These are phyloP conservation scores for Gadus chalcogrammus DNA, from an alignment of 2,113 vertebrate genomes.

Conservation along the genomic window DNA sequence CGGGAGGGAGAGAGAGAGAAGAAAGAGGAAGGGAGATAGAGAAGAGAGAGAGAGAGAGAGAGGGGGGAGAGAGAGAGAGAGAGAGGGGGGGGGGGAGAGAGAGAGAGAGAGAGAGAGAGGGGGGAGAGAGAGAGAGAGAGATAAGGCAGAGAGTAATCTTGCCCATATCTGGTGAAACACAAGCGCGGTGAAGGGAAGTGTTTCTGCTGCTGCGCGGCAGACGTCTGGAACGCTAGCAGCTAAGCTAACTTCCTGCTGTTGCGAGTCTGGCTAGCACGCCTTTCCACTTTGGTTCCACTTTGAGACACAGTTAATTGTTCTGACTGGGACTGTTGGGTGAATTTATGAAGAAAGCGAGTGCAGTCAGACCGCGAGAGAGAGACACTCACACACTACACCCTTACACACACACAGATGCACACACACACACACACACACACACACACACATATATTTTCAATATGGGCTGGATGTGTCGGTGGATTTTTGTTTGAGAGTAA, in stretches of 20 bases:
- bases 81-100: no score
- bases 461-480: constrained; percentile 15
- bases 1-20: no score
- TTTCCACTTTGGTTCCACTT: constrained; percentile 41
- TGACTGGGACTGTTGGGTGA: constrained; percentile 51
- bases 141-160: no score
- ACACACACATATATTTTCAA: constrained; percentile 14
- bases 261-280: constrained; percentile 19
- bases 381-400: constrained; percentile 1
- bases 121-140: no score
- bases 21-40: no score
- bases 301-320: constrained; percentile 61
- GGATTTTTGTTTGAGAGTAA: constrained; percentile 25
- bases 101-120: no score
- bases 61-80: no score
- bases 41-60: no score
- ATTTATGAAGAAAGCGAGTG: constrained; percentile 35
- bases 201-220: constrained; percentile 26
- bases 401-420: not conserved
- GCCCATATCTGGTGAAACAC: not conserved
- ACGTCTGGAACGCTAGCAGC: constrained; percentile 20
- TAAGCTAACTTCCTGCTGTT: constrained; percentile 15
- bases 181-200: not conserved
- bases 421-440: no score
- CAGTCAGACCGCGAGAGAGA: constrained; percentile 19